Evolutionary conservation across 2,888 invertebrate genomes (phyloP), one percentile per base, ranked within the genome.

Genomic region (Heliconius ismenius): DNA sequence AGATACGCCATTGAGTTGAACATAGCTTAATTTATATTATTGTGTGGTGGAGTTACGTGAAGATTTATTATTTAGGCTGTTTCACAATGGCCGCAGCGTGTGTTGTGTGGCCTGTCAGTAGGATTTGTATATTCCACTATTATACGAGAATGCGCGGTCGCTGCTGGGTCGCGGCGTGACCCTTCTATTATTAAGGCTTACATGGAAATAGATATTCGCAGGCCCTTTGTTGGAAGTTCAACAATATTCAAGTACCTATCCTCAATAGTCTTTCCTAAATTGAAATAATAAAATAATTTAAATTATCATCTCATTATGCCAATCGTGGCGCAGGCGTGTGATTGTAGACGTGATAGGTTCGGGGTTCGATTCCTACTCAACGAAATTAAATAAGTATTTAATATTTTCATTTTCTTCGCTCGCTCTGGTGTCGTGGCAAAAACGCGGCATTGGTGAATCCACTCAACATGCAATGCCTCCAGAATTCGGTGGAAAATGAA

Each of bases 51-150:
- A 73, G 67, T 68, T 77, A 69, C 43, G 65, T 75, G 68, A 73
- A 73, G 75, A 78, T 79, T 78, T 78, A 78, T 79, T 79, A 78
- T 79, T 79, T 75, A 77, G 73, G 70, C 54, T 70, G 65, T 70
- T 65, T 77, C 74, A 74, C 69, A 73, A 76, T 70, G 7, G 49
- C 49, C 49, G 49, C 21, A 72, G 77, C 49, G 39, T 65, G 75
- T 72, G 58, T 60, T 73, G 75, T 77, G 79, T 72, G 77, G 77
- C 63, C 76, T 80, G 79, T 78, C 76, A 78, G 73, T 76, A 75
- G 75, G 67, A 75, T 75, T 75, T 74, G 79, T 76, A 67, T 76
- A 49, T 64, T 77, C 54, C 64, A 69, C 58, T 77, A 77, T 77
- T 72, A 77, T 75, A 65, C 21, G 70, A 75, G 74, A 70, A 74